Evolutionary conservation across 2,113 vertebrate species (phyloP).

Genomic region (Crocuta crocuta): DNA sequence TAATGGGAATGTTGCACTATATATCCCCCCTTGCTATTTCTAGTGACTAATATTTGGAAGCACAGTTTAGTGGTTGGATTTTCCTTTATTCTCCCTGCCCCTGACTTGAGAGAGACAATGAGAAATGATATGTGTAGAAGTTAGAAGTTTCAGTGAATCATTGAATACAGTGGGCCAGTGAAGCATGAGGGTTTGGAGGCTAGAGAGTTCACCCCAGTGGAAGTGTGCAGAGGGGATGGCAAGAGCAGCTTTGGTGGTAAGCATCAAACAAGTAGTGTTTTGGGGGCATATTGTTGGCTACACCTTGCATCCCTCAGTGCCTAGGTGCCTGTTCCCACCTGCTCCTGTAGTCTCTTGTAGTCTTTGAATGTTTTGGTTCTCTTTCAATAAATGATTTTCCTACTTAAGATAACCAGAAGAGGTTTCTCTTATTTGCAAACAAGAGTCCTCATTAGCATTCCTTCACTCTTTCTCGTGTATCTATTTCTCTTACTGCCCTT

Average conservation of each 20-base stretch:
- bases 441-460: background rate
- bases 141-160: background rate
- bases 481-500: background rate
- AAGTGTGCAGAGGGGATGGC: background rate
- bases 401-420: background rate
- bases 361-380: background rate
- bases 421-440: background rate
- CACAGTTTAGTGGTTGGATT: background rate
- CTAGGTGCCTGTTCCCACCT: background rate
- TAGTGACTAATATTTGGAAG: background rate
- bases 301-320: background rate
- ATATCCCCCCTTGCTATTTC: conserved; percentile 6
- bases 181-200: background rate
- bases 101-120: background rate
- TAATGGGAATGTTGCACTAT: background rate
- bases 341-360: background rate
- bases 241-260: background rate
- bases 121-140: background rate
- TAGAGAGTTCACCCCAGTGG: background rate
- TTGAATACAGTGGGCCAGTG: background rate
- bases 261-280: background rate
- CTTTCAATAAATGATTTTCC: background rate
- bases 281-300: background rate
- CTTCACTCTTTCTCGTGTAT: background rate
- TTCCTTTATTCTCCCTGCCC: background rate